phyloP scores from a whole-genome alignment of 2,888 invertebrate genomes.

The Drosophila antonietae region DNA sequence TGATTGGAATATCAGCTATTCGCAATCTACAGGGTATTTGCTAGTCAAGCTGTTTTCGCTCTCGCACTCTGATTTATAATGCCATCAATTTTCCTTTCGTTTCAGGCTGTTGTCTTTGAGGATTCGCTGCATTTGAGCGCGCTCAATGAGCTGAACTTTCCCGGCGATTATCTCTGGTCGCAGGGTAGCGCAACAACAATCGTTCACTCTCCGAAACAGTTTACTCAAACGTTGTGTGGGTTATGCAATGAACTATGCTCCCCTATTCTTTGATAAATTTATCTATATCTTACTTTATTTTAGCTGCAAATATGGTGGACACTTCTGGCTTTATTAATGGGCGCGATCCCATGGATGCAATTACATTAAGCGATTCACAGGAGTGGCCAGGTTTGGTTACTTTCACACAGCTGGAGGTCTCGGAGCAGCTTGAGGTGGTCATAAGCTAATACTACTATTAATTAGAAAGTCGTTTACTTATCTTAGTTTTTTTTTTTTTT shows the following conservation, averaged over 20 bases:
- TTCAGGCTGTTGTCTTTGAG: constrained; percentile 84
- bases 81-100: neutral
- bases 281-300: neutral
- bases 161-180: constrained; percentile 85
- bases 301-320: constrained; percentile 81
- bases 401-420: constrained; percentile 86
- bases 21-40: no score
- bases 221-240: constrained; percentile 83
- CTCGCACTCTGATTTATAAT: no score
- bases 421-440: constrained; percentile 85
- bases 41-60: no score
- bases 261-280: no score
- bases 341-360: constrained; percentile 84
- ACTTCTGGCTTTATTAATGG: constrained; percentile 85
- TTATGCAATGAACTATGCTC: neutral
- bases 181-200: constrained; percentile 76
- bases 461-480: neutral
- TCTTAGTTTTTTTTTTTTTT: neutral
- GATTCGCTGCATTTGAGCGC: constrained; percentile 76
- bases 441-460: neutral
- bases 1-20: no score
- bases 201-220: constrained; percentile 85
- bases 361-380: constrained; percentile 85
- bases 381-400: constrained; percentile 84
- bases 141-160: constrained; percentile 86